Evolutionary conservation across 2,113 vertebrate genomes (phyloP).

Genomic region (Mustelus asterias): DNA sequence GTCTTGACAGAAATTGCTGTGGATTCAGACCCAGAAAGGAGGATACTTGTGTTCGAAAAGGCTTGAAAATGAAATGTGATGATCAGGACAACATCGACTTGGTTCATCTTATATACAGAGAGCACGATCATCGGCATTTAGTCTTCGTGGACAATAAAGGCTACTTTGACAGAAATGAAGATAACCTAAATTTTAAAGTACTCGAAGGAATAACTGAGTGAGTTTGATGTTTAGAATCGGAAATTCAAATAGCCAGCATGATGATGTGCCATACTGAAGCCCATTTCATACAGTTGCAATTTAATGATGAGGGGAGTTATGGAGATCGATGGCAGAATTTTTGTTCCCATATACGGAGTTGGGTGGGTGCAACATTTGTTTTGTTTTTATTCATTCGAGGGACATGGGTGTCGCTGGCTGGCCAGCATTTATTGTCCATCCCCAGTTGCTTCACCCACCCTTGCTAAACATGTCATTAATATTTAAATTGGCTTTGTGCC

Average conservation of each 20-base stretch:
- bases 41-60: constrained; percentile 66
- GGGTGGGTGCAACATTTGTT: too few relatives aligned
- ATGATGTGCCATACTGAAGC: background rate
- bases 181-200: constrained; percentile 88
- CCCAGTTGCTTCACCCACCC: too few relatives aligned
- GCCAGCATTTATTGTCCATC: too few relatives aligned
- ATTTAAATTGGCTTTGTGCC: too few relatives aligned
- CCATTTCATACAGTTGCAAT: background rate
- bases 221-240: constrained; percentile 50
- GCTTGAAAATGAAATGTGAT: constrained; percentile 58
- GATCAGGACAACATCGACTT: constrained; percentile 61
- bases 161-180: constrained; percentile 87
- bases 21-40: constrained; percentile 84
- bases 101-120: constrained; percentile 69
- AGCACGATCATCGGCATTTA: constrained; percentile 66
- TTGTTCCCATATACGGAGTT: too few relatives aligned
- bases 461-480: too few relatives aligned
- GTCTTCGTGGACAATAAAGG: constrained; percentile 81
- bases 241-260: background rate
- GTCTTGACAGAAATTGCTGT: constrained; percentile 86
- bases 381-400: too few relatives aligned
- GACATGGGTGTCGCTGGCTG: too few relatives aligned
- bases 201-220: constrained; percentile 89
- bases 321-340: background rate
- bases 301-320: background rate